phyloP scores from a whole-genome alignment of 2,888 invertebrate species.

The Meteorus cinctellus region DNA sequence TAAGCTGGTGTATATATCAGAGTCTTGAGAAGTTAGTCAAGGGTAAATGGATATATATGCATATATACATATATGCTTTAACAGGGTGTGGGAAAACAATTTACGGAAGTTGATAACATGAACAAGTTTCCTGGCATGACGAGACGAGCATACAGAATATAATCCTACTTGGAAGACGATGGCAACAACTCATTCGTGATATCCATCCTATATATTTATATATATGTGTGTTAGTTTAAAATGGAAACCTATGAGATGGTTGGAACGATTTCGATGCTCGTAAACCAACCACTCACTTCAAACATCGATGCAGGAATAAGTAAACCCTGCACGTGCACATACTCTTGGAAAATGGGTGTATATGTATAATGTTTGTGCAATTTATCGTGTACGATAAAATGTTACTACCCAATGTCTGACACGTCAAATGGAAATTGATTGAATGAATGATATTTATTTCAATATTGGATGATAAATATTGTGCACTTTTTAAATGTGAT shows the following conservation, averaged over 20 bases:
- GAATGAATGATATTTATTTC: neutral
- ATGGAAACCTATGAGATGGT: constrained; percentile 27
- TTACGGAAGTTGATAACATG: constrained; percentile 59
- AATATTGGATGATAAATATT: neutral
- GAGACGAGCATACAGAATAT: constrained; percentile 39
- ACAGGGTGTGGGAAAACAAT: constrained; percentile 53
- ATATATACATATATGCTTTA: neutral
- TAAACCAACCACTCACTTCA: neutral
- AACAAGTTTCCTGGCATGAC: constrained; percentile 51
- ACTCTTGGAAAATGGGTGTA: neutral
- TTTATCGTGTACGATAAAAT: constrained; percentile 4
- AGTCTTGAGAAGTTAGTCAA: constrained; percentile 7
- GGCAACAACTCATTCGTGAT: constrained; percentile 6
- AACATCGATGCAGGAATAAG: constrained; percentile 6
- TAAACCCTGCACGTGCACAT: neutral
- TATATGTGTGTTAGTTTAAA: constrained; percentile 37
- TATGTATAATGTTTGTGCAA: neutral
- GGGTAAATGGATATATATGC: constrained; percentile 19
- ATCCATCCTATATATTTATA: constrained; percentile 19
- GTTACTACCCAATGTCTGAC: neutral
- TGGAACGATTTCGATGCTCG: constrained; percentile 4
- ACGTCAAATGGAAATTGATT: constrained; percentile 17
- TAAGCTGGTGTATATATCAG: neutral
- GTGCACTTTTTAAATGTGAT: neutral
- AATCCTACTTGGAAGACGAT: neutral